phyloP scores from a whole-genome alignment of 1,140 invertebrate species.

The Apis cerana region DNA sequence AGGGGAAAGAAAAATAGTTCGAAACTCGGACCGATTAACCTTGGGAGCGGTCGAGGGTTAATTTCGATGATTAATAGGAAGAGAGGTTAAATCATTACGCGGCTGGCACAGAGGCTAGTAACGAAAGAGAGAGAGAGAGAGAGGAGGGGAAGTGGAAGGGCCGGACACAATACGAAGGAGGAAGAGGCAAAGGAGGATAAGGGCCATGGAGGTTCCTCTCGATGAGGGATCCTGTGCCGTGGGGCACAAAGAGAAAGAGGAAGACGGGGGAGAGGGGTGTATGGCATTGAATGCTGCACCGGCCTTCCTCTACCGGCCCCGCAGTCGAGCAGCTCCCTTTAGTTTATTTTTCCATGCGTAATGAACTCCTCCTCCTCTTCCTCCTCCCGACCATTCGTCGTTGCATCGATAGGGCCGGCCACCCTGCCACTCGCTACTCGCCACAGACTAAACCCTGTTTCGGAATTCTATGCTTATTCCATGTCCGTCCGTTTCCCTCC shows the following conservation, averaged over 20 bases:
- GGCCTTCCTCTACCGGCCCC: constrained; percentile 54
- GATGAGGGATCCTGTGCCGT: constrained; percentile 55
- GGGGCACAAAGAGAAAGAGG: constrained; percentile 59
- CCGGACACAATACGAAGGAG: constrained; percentile 31
- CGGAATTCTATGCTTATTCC: constrained; percentile 62
- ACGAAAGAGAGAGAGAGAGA: background rate
- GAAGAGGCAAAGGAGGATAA: constrained; percentile 43
- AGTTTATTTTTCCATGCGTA: constrained; percentile 72
- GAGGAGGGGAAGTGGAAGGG: background rate
- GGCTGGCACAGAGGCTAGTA: constrained; percentile 32
- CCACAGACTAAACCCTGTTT: constrained; percentile 60
- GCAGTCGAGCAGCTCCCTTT: constrained; percentile 62
- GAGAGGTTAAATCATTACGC: constrained; percentile 65
- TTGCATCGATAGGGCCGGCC: constrained; percentile 65
- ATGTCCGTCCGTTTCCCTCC: constrained; percentile 47
- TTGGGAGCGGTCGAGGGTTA: constrained; percentile 32
- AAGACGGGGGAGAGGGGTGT: constrained; percentile 14
- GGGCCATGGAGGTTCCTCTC: constrained; percentile 51
- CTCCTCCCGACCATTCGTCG: constrained; percentile 50
- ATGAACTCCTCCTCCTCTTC: constrained; percentile 63
- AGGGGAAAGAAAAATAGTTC: too few species aligned
- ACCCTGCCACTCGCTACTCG: constrained; percentile 39
- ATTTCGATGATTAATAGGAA: constrained; percentile 66
- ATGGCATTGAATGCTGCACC: background rate
- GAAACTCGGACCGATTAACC: constrained; percentile 10